Percentiles rank a stretch among this genome's conserved stretches.
phyloP scores from a whole-genome alignment of 2,113 vertebrate genomes.

The Paraplagusia blochii region DNA sequence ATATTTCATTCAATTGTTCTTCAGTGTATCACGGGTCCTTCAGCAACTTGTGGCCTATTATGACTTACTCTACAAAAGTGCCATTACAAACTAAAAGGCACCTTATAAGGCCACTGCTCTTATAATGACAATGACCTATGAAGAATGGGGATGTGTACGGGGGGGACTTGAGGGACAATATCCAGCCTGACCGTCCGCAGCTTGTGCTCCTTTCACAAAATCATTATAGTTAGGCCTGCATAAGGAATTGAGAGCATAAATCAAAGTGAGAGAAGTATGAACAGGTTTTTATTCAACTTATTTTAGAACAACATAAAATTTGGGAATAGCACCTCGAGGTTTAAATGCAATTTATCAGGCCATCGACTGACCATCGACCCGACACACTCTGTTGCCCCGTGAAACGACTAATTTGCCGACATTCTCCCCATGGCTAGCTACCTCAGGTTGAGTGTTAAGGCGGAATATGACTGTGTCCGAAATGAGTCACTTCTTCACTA shows the following conservation, averaged over 20 bases:
- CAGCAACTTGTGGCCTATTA: constrained; percentile 50
- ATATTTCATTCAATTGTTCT: constrained; percentile 70
- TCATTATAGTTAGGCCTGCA: constrained; percentile 23
- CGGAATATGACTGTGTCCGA: constrained; percentile 7
- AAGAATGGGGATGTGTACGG: constrained; percentile 22
- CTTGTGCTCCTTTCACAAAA: constrained; percentile 22
- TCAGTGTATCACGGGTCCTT: constrained; percentile 60
- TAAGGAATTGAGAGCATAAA: constrained; percentile 43
- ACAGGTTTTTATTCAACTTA: constrained; percentile 67
- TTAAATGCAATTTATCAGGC: constrained; percentile 80
- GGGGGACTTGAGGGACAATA: constrained; percentile 12
- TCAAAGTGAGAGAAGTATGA: constrained; percentile 52
- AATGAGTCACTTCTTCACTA: neutral
- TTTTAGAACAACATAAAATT: constrained; percentile 61
- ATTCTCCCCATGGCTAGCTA: constrained; percentile 56
- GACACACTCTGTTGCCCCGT: constrained; percentile 55
- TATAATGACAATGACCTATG: constrained; percentile 58
- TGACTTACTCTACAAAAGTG: constrained; percentile 58
- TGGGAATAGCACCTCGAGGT: constrained; percentile 73
- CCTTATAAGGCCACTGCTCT: constrained; percentile 56
- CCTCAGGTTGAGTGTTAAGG: constrained; percentile 40
- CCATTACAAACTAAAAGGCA: constrained; percentile 66
- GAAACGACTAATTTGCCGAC: constrained; percentile 55
- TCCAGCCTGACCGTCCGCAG: constrained; percentile 4
- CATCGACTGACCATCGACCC: constrained; percentile 74